Base-by-base conservation (phyloP, 2,113 vertebrate species). In the Cromileptes altivelis region DNA sequence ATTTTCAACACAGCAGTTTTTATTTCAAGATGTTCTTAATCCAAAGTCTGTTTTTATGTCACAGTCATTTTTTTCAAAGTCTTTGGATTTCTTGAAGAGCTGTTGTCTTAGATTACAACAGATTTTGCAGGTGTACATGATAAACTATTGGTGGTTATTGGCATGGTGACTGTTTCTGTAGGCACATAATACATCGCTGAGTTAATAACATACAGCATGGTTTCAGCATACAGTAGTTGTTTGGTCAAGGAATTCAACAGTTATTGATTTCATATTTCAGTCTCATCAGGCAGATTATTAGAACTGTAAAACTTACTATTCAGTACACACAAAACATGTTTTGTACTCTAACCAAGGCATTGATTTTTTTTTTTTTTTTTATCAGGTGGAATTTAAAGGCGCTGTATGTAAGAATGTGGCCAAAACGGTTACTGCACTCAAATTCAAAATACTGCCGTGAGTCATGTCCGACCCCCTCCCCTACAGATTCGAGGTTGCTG, bases 331-430 rank as follows among this genome's bases (percentile, higher is more conserved):
- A n/a, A 21, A 25, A 45, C 17, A 4, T 6, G 17, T 33, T 37
- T 40, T 70, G 21, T 8, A 4, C 21, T 10, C 7, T 4, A 50
- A 42, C 15, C 0, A 3, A 61, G 11, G 6, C 27, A 19, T 7
- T 53, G 49, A 25, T 80, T 47, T 30, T 27, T 64, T 15, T 47
- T 30, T 27, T 64, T 15, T 75, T 68, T 50, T 15, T 58, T 52
- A 52, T 55, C 13, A 47, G 30, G 19, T 62, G 40, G 23, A 50
- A 50, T 11, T 52, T 69, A 21, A 79, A 67, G 27, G 27, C 27
- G 27, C 27, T 27, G 27, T 27, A 27, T 27, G 27, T 27, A 27
- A 27, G 27, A 27, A 27, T 27, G 27, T 27, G 27, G 27, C 27
- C 27, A 27, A 27, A 27, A 27, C 27, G 27, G 27, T 27, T 27